A percentile compares a stretch with the other conserved stretches of the same genome.
Evolutionary conservation across 2,888 invertebrate species (phyloP).

Genomic region (Chromoteleia sp.): DNA sequence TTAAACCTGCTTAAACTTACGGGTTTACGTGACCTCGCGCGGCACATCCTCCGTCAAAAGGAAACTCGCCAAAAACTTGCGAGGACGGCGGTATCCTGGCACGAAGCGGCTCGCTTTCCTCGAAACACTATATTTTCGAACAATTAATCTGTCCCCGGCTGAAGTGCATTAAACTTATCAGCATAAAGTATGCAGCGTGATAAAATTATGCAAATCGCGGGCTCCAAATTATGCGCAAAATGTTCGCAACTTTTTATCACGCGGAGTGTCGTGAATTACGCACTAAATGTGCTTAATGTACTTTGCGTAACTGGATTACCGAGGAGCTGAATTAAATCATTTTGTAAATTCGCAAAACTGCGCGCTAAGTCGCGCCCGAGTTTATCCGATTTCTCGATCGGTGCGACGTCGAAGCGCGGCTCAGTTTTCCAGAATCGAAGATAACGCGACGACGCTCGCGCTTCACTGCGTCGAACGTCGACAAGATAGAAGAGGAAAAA

Average conservation of each 20-base stretch:
- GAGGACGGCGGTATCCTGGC: constrained; percentile 66
- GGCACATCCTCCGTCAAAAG: constrained; percentile 66
- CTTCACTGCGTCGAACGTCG: too few relatives aligned
- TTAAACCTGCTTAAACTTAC: constrained; percentile 68
- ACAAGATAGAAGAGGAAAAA: too few relatives aligned
- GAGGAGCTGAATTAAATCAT: constrained; percentile 34
- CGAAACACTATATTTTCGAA: constrained; percentile 68
- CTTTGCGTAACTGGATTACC: constrained; percentile 53
- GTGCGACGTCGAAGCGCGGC: neutral
- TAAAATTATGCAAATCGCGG: constrained; percentile 63
- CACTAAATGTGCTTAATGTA: constrained; percentile 60
- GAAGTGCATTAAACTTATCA: constrained; percentile 66
- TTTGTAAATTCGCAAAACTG: constrained; percentile 23
- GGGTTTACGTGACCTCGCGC: constrained; percentile 68
- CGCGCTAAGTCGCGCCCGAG: constrained; percentile 1
- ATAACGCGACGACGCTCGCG: neutral
- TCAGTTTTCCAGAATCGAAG: neutral
- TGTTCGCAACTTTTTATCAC: constrained; percentile 48
- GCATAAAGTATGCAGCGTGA: constrained; percentile 54
- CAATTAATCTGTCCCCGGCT: constrained; percentile 63
- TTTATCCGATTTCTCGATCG: constrained; percentile 8
- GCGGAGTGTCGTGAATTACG: constrained; percentile 30
- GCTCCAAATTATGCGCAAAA: constrained; percentile 58
- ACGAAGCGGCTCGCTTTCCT: constrained; percentile 62
- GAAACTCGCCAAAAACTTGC: constrained; percentile 68